phyloP scores from a whole-genome alignment of 2,888 invertebrate species.

The Torymus aiolomorphi region DNA sequence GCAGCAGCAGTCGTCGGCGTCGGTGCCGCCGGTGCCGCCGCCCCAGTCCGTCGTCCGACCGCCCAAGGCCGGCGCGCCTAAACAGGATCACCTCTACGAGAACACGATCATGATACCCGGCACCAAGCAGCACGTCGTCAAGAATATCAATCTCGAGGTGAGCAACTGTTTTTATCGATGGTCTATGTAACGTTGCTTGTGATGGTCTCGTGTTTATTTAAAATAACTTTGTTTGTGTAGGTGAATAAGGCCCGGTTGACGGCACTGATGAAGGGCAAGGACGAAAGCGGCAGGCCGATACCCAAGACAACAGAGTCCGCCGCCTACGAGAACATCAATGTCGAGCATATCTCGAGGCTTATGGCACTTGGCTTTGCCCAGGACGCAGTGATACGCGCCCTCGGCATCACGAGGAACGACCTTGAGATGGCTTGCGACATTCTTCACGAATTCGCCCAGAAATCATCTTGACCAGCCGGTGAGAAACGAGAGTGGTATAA shows the following conservation, averaged over 20 bases:
- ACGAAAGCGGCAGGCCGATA: slow-evolving; percentile 67
- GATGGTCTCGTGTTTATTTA: no score
- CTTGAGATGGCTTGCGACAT: slow-evolving; percentile 97
- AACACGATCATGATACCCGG: slow-evolving; percentile 77
- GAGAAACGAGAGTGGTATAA: slow-evolving; percentile 17
- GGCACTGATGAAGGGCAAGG: slow-evolving; percentile 71
- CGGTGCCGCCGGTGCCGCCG: slow-evolving; percentile 71
- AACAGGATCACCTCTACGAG: slow-evolving; percentile 77
- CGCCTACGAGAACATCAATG: slow-evolving; percentile 91
- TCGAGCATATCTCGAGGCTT: slow-evolving; percentile 92
- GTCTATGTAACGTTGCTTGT: no score
- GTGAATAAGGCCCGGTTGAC: slow-evolving; percentile 69
- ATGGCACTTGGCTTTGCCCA: slow-evolving; percentile 94
- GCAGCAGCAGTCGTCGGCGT: slow-evolving; percentile 7
- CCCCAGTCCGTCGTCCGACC: slow-evolving; percentile 70
- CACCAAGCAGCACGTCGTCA: slow-evolving; percentile 72
- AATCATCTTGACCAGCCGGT: slow-evolving; percentile 75
- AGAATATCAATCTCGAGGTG: slow-evolving; percentile 72
- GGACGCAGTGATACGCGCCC: slow-evolving; percentile 92
- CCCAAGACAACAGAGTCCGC: slow-evolving; percentile 68
- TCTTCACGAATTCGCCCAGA: slow-evolving; percentile 90
- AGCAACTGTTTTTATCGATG: no score
- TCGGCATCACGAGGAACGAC: slow-evolving; percentile 95
- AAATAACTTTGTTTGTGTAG: slow-evolving; percentile 44
- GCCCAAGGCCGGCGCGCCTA: slow-evolving; percentile 64